Evolutionary conservation across 2,113 vertebrate genomes (phyloP), one percentile per base, ranked within the genome.

Genomic region (Spea multiplicata): DNA sequence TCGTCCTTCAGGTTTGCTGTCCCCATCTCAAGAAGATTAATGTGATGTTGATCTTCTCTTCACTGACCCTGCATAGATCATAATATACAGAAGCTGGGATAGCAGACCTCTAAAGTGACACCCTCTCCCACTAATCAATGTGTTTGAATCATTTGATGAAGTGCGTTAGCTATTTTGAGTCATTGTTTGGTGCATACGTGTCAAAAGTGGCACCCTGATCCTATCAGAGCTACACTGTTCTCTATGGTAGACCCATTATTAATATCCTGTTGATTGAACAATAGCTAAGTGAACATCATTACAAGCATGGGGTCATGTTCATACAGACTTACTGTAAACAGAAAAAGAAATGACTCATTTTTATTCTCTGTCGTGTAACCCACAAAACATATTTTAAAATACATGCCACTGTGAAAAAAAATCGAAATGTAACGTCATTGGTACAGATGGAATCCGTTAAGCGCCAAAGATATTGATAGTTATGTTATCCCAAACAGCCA

Each of bases 11-110:
- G 81, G 64, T 53, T 80, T 78, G 73, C 57, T 65, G 76, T 66
- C 73, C 5, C 30, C 75, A 16, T 67, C 55, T 72, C 53, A 61
- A 74, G 62, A 86, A 87, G 87, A 88, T 78, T 79, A 87, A 88
- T 87, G 86, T 77, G 57, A 59, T 81, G 71, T 74, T 69, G 82
- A 85, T 78, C 45, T 47, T 84, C 71, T 81, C 73, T 77, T 73
- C 76, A 75, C 80, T 81, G 73, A 72, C 59, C 70, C 47, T 17
- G 14, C 61, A 84, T 87, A 86, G 85, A 88, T 82, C 66, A 65
- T 16, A 13, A 57, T 52, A 81, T 83, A 50, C 69, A 73, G 77
- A 73, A 67, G 71, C 68, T 45, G 44, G 62, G 17, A 7, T 59
- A 2, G n/a, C 47, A 66, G 75, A 53, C 52, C 66, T 73, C 59